Conservation (phyloP, 2,113 vertebrate species). For the Eubucco bourcierii region DNA sequence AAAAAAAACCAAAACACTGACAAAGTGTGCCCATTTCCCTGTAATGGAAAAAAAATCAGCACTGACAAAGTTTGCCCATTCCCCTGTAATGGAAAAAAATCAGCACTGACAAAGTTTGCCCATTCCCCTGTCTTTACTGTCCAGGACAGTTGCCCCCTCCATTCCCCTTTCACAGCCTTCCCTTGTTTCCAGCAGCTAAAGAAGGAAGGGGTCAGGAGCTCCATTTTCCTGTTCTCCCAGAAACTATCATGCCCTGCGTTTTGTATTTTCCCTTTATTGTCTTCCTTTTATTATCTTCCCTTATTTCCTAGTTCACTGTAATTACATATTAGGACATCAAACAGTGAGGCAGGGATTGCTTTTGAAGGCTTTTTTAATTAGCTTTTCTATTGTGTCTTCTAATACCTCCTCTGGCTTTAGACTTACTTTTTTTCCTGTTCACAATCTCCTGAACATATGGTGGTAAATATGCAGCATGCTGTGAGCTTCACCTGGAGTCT, state of each 20-base stretch:
- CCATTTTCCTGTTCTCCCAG: background rate
- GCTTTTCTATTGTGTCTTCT: slow-evolving; percentile 62
- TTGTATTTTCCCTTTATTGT: slow-evolving; percentile 25
- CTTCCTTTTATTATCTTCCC: slow-evolving; percentile 39
- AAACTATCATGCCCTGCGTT: background rate
- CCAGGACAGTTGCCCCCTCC: background rate
- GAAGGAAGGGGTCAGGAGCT: background rate
- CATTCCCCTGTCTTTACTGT: background rate
- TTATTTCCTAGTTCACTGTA: slow-evolving; percentile 50
- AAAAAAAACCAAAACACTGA: background rate
- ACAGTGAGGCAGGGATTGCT: slow-evolving; percentile 13
- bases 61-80: background rate
- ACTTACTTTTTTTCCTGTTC: slow-evolving; percentile 59
- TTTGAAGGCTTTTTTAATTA: slow-evolving; percentile 62
- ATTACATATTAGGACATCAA: slow-evolving; percentile 57
- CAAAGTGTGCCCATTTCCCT: no score
- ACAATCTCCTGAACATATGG: slow-evolving; percentile 69
- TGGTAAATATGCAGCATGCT: slow-evolving; percentile 65
- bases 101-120: background rate
- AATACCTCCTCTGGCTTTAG: slow-evolving; percentile 64
- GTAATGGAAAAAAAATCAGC: no score
- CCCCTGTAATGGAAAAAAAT: no score
- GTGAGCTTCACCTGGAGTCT: slow-evolving; percentile 67
- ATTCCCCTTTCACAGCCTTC: background rate
- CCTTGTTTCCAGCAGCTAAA: background rate